phyloP scores from a whole-genome alignment of 2,888 invertebrate genomes.

The Xiphydria camelus region DNA sequence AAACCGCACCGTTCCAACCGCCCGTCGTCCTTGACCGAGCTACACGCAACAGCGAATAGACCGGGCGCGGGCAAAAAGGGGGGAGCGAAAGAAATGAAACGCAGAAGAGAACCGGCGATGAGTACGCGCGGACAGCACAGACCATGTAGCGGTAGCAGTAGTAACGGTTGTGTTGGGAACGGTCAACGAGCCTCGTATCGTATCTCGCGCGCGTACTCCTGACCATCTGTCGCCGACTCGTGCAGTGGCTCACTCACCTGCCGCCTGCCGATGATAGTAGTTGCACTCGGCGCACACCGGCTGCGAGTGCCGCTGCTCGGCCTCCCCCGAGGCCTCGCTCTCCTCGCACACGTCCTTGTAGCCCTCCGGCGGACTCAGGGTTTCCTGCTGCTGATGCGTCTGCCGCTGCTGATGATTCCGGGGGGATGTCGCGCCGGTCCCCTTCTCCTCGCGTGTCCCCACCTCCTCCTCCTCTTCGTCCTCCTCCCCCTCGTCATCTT shows the following conservation, averaged over 20 bases:
- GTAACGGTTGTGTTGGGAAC: no score
- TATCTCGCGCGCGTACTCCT: no score
- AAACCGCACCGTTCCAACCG: no score
- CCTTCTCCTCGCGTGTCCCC: slow-evolving; percentile 17
- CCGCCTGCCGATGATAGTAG: slow-evolving; percentile 58
- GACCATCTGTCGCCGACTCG: slow-evolving; percentile 12
- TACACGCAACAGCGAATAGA: no score
- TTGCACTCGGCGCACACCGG: slow-evolving; percentile 69
- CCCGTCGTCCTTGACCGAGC: no score
- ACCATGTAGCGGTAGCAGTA: no score
- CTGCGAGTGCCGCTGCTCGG: slow-evolving; percentile 61
- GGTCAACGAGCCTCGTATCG: no score
- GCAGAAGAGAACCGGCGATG: no score
- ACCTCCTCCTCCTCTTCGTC: slow-evolving; percentile 29
- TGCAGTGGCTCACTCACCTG: slow-evolving; percentile 57
- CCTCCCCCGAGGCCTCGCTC: slow-evolving; percentile 62
- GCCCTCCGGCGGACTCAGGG: slow-evolving; percentile 87
- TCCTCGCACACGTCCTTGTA: slow-evolving; percentile 82
- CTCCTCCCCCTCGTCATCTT: slow-evolving; percentile 29
- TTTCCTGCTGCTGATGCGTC: slow-evolving; percentile 64
- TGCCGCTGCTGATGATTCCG: slow-evolving; percentile 23
- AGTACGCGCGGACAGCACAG: no score
- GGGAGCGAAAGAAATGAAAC: no score
- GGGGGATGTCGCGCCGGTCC: slow-evolving; percentile 10
- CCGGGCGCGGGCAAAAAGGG: no score